A percentile compares a stretch with the other conserved stretches of the same genome.
phyloP scores from a whole-genome alignment of 2,888 invertebrate species.

The Epicampocera succincta region DNA sequence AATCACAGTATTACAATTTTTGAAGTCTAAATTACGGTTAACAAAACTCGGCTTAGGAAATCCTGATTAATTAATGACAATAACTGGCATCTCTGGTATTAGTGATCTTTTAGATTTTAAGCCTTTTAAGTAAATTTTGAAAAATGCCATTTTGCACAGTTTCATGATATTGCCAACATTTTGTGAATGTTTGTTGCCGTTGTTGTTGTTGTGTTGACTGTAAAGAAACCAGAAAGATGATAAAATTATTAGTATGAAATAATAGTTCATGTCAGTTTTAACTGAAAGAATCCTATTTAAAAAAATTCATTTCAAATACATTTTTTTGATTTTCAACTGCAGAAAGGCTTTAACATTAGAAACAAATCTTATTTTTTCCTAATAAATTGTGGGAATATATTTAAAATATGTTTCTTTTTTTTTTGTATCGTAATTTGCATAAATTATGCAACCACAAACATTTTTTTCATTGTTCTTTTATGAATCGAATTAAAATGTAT shows the following conservation, averaged over 20 bases:
- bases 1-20: conserved; percentile 52
- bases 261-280: too few relatives aligned
- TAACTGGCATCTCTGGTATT: conserved; percentile 1
- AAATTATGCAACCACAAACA: conserved; percentile 24
- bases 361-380: conserved; percentile 6
- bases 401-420: conserved; percentile 27
- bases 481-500: conserved; percentile 5
- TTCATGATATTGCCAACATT: conserved; percentile 14
- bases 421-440: background rate
- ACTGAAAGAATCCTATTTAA: too few relatives aligned
- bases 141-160: conserved; percentile 15
- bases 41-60: background rate
- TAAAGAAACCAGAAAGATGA: conserved; percentile 19
- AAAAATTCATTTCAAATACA: too few relatives aligned
- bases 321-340: too few relatives aligned
- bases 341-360: too few relatives aligned
- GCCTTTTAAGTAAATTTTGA: background rate
- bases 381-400: conserved; percentile 49
- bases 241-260: background rate
- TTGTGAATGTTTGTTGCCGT: background rate
- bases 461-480: conserved; percentile 11
- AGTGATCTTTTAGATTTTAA: conserved; percentile 3
- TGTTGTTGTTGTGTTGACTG: conserved; percentile 12
- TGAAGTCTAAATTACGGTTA: background rate
- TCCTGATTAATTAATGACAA: conserved; percentile 9